Evolutionary conservation across 2,888 invertebrate genomes (phyloP), one percentile per base, ranked within the genome.

Genomic region (Mactromeris polynyma): DNA sequence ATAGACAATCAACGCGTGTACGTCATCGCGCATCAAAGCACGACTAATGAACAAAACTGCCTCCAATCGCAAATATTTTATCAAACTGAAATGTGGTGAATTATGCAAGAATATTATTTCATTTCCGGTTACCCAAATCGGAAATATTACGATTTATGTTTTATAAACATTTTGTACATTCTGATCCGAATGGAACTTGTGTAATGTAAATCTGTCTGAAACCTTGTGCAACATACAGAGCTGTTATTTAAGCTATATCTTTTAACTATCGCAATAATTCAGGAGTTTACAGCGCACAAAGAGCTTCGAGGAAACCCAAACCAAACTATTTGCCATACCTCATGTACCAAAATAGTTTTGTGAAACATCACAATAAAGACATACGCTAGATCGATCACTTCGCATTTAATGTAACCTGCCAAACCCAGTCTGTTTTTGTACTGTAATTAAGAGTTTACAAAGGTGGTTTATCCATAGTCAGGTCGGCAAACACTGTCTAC

Each of bases 351-450:
- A 64, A 26, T 64, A 54, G 54, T 54, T n/a, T 54, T n/a, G 54
- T 54, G 21, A n/a, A 19, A 54, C 26, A 26, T 64, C 58, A 64
- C 58, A 64, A 64, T 9, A 64, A 26, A 64, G 58, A n/a, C 58
- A 64, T 26, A 64, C n/a, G 58, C 26, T 64, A 64, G 58, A 64
- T 64, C 58, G 58, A 64, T 64, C 58, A 64, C 26, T 64, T 26
- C 58, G 6, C 58, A 26, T 64, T n/a, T 26, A 64, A 64, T 64
- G n/a, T 64, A 64, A 64, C 58, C n/a, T 64, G 58, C 58, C 58
- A 64, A n/a, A 6, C 26, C n/a, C 1, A 19, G 58, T 9, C 58
- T 64, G 58, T 3, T 64, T n/a, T n/a, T 64, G n/a, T n/a, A 64
- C 26, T 64, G 58, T 64, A 64, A 64, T 26, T n/a, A 64, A 26